Conservation (phyloP, 2,113 vertebrate species). For the Melanotaenia duboulayi region DNA sequence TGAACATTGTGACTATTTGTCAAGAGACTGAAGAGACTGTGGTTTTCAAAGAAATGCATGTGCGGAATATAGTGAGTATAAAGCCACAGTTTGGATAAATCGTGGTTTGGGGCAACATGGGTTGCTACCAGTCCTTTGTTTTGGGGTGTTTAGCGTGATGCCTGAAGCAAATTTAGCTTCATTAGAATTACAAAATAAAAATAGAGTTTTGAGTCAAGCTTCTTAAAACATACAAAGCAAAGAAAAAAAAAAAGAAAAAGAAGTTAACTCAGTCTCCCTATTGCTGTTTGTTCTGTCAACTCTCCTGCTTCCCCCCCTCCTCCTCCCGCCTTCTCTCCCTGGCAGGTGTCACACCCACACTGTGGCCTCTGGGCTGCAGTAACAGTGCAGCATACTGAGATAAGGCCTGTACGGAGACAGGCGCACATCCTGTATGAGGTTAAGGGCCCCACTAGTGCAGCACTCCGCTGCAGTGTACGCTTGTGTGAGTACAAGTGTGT, state of each 20-base stretch:
- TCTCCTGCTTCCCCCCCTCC: slow-evolving; percentile 20
- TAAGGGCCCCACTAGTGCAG: slow-evolving; percentile 67
- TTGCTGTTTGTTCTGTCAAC: slow-evolving; percentile 48
- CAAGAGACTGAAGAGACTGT: slow-evolving; percentile 49
- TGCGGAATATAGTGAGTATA: slow-evolving; percentile 20
- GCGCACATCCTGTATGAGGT: slow-evolving; percentile 83
- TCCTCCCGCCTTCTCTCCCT: slow-evolving; percentile 31
- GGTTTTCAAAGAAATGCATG: slow-evolving; percentile 43
- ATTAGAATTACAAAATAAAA: slow-evolving; percentile 7
- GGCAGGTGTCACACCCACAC: slow-evolving; percentile 83
- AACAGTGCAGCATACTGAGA: slow-evolving; percentile 73
- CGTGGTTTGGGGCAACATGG: slow-evolving; percentile 22
- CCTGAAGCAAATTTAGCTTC: slow-evolving; percentile 15
- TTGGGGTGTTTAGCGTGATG: background rate
- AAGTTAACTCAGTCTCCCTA: slow-evolving; percentile 51
- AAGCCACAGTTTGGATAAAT: slow-evolving; percentile 33
- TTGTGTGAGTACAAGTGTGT: slow-evolving; percentile 38
- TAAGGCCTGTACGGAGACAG: slow-evolving; percentile 78
- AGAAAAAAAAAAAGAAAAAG: slow-evolving; percentile 9
- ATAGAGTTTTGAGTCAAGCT: slow-evolving; percentile 6
- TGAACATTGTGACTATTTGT: slow-evolving; percentile 64
- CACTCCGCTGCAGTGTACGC: slow-evolving; percentile 49
- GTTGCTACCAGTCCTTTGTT: slow-evolving; percentile 1
- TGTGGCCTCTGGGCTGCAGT: slow-evolving; percentile 76
- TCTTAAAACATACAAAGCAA: slow-evolving; percentile 32